These are phyloP conservation scores for Bos indicus DNA, from an alignment of 2,113 vertebrate genomes.

Conservation along the genomic window DNA sequence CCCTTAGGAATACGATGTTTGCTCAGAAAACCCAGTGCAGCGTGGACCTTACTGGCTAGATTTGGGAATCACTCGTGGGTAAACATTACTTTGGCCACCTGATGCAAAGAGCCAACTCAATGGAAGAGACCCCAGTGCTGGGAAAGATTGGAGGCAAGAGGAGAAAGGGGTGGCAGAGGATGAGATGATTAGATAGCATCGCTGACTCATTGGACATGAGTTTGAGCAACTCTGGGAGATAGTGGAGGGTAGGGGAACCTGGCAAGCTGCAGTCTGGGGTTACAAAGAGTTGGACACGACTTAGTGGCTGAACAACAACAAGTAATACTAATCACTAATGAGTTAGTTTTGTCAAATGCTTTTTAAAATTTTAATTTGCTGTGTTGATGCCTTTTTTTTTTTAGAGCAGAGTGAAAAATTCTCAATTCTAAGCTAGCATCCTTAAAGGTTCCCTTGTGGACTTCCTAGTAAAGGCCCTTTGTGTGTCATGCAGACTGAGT, in stretches of 20 bases:
- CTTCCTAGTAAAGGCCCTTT: slow-evolving; percentile 74
- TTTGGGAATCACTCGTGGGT: neutral
- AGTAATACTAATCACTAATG: neutral
- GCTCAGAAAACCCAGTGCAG: neutral
- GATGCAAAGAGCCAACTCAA: neutral
- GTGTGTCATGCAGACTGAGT: slow-evolving; percentile 47
- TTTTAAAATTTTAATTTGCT: slow-evolving; percentile 5
- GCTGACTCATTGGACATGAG: neutral
- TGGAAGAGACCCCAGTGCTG: neutral
- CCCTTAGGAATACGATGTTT: neutral
- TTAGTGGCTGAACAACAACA: neutral
- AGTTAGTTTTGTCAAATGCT: neutral
- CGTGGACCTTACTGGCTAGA: neutral
- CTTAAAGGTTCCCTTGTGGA: slow-evolving; percentile 76
- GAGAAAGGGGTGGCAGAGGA: neutral
- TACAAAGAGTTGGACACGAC: neutral
- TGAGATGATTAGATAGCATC: neutral
- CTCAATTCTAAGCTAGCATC: slow-evolving; percentile 52
- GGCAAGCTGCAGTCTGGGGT: neutral
- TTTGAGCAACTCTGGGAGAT: neutral
- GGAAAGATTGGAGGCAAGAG: neutral
- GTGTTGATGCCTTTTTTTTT: slow-evolving; percentile 24
- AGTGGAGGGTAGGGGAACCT: neutral
- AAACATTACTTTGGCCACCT: neutral
- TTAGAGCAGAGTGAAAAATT: slow-evolving; percentile 55